Evolutionary conservation across 2,888 invertebrate genomes (phyloP).

Genomic region (Platycheirus albimanus): DNA sequence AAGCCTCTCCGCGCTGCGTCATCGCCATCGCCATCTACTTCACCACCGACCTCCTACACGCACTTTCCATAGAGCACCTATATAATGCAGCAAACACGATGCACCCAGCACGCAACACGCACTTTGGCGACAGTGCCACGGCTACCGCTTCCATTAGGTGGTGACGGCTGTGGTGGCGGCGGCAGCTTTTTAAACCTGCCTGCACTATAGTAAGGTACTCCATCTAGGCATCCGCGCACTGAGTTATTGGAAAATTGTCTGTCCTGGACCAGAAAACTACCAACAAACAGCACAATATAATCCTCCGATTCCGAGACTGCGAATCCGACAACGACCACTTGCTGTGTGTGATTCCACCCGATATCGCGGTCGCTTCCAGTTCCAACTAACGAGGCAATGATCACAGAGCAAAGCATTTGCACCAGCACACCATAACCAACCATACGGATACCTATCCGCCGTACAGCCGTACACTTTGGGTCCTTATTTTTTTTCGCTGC

Average conservation of each 20-base stretch:
- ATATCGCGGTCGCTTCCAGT: conserved; percentile 50
- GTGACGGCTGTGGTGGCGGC: conserved; percentile 34
- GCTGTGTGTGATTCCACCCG: conserved; percentile 68
- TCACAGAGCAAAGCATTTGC: conserved; percentile 65
- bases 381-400: conserved; percentile 66
- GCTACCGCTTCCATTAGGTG: conserved; percentile 55
- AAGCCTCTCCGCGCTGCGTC: conserved; percentile 3
- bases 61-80: conserved; percentile 68
- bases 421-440: no score
- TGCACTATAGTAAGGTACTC: conserved; percentile 12
- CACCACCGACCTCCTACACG: conserved; percentile 65
- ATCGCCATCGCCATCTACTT: no score
- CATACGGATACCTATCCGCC: background rate
- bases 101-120: conserved; percentile 68
- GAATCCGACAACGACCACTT: conserved; percentile 66
- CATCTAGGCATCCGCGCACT: conserved; percentile 36
- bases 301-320: conserved; percentile 4
- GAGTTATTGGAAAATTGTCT: conserved; percentile 72
- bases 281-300: conserved; percentile 14
- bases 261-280: conserved; percentile 32
- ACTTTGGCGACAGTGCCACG: conserved; percentile 66
- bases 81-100: conserved; percentile 27
- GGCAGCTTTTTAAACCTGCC: conserved; percentile 49
- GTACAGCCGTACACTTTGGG: no score
- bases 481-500: conserved; percentile 18